Evolutionary conservation across 2,888 invertebrate species (phyloP).

Genomic region (Hylaea fasciaria): DNA sequence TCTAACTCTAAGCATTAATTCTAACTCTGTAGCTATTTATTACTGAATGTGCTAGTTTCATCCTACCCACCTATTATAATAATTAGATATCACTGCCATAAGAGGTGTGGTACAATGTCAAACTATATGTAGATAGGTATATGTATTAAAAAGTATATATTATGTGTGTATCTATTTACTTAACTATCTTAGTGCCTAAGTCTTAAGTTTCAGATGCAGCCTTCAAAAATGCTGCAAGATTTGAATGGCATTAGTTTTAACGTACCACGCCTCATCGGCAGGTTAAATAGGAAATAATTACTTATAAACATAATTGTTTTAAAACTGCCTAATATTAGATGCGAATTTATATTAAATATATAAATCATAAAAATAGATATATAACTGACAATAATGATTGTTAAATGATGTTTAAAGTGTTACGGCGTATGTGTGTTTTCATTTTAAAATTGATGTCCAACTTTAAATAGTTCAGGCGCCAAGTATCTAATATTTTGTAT

Average conservation of each 20-base stretch:
- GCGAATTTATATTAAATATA: constrained; percentile 84
- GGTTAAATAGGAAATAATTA: constrained; percentile 63
- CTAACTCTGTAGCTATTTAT: constrained; percentile 71
- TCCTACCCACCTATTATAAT: constrained; percentile 61
- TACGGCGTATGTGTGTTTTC: constrained; percentile 77
- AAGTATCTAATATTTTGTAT: constrained; percentile 42
- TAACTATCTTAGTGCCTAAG: neutral
- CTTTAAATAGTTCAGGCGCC: constrained; percentile 71
- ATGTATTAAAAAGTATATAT: neutral
- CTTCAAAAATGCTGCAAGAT: constrained; percentile 12
- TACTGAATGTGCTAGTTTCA: constrained; percentile 77
- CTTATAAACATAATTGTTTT: constrained; percentile 77
- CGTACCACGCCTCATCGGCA: constrained; percentile 59
- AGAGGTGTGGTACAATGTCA: constrained; percentile 58
- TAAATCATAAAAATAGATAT: constrained; percentile 81
- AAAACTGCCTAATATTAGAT: constrained; percentile 83
- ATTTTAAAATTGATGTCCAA: constrained; percentile 68
- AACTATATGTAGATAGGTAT: constrained; percentile 38
- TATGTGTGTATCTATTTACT: constrained; percentile 25
- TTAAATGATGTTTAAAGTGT: constrained; percentile 84
- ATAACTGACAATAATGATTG: constrained; percentile 86
- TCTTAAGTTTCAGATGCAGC: constrained; percentile 2
- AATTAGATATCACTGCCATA: constrained; percentile 53
- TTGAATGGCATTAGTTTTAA: constrained; percentile 19
- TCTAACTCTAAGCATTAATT: constrained; percentile 64